These are phyloP conservation scores for Theropithecus gelada DNA, from an alignment of 2,113 vertebrate genomes.

Conservation along the genomic window DNA sequence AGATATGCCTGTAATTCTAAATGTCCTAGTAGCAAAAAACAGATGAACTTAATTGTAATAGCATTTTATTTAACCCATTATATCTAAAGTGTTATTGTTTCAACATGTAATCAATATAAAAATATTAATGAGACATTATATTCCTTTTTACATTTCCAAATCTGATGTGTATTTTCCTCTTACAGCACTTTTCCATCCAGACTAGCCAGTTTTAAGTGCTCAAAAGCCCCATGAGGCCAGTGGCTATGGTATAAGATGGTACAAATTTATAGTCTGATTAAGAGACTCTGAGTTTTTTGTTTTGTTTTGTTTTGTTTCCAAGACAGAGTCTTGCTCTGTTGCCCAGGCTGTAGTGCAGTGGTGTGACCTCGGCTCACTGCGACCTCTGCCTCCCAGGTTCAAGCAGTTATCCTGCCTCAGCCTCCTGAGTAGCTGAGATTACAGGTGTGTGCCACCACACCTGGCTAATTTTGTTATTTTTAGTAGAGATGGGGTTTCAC, in stretches of 20 bases:
- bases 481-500: no score
- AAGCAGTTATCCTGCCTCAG: no score
- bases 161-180: neutral
- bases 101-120: constrained; percentile 6
- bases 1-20: neutral
- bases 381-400: no score
- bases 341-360: no score
- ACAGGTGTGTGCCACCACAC: no score
- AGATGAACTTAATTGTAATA: neutral
- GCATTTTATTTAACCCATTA: neutral
- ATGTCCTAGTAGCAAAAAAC: neutral
- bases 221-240: neutral
- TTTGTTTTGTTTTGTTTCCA: no score
- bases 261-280: neutral
- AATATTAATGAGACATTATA: neutral
- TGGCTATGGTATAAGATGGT: neutral
- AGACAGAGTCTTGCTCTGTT: no score
- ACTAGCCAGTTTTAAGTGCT: neutral
- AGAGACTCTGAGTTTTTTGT: neutral
- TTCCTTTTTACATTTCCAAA: neutral
- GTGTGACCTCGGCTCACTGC: no score
- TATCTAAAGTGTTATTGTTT: constrained; percentile 10
- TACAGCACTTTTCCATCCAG: neutral
- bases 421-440: no score
- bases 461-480: no score